Evolutionary conservation across 2,113 vertebrate species (phyloP).

Genomic region (Forbesichthys papilliferus): DNA sequence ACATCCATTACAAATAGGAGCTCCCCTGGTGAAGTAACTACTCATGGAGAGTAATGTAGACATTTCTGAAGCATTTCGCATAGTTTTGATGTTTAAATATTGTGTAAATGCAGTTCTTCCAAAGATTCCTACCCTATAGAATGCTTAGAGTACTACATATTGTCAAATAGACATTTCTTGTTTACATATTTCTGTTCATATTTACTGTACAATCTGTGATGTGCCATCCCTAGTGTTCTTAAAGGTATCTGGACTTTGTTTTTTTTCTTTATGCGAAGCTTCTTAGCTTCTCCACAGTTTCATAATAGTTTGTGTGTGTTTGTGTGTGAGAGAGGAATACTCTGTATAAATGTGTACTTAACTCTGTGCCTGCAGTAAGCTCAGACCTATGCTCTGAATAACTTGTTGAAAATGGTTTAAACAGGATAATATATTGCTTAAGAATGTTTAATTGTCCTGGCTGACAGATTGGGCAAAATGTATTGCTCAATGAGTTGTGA

Average conservation of each 20-base stretch:
- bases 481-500: constrained; percentile 22
- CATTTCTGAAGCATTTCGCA: constrained; percentile 28
- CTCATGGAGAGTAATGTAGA: constrained; percentile 43
- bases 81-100: constrained; percentile 34
- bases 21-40: constrained; percentile 27
- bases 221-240: constrained; percentile 44
- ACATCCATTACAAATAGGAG: constrained; percentile 38
- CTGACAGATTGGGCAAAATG: constrained; percentile 14
- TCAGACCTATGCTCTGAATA: constrained; percentile 2
- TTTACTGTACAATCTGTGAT: constrained; percentile 46
- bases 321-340: no score
- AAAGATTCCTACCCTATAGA: constrained; percentile 46
- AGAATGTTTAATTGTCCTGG: constrained; percentile 9
- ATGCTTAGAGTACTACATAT: constrained; percentile 22
- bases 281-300: constrained; percentile 3
- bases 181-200: constrained; percentile 34
- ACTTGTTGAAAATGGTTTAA: constrained; percentile 7
- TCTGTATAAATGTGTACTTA: no score
- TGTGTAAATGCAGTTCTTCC: constrained; percentile 44
- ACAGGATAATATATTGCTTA: constrained; percentile 1
- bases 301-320: neutral
- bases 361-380: no score
- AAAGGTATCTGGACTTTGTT: constrained; percentile 32
- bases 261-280: constrained; percentile 18
- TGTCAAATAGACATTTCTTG: constrained; percentile 43